Evolutionary conservation across 2,113 vertebrate genomes (phyloP), one percentile per base, ranked within the genome.

Genomic region (Calypte anna): DNA sequence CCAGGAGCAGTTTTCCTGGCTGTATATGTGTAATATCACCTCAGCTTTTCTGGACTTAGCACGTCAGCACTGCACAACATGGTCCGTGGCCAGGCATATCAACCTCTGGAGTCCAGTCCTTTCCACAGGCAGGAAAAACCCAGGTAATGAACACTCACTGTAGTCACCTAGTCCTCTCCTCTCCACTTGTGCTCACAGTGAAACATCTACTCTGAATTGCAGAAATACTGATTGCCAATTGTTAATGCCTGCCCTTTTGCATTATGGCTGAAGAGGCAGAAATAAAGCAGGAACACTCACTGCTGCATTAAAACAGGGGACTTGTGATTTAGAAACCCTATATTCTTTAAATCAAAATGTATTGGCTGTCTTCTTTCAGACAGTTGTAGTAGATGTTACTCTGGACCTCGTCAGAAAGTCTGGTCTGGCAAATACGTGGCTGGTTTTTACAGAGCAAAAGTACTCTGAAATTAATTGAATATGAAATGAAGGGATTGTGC

Each of bases 21-120:
- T 98, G 13, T 97, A 44, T n/a, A 44, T 98, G 67, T 98, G 98
- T 36, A 97, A 97, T 85, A 83, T 46, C 54, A 77, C 66, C 28
- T 98, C 98, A 30, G 53, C 96, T 0, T 97, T 89, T 50, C 68
- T 98, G 76, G 96, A 98, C 82, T 95, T 82, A 5, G 94, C 79
- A 73, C 92, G 94, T 43, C 76, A 54, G 9, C 38, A 2, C 7
- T 3, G 13, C 46, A 62, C 78, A 31, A n/a, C 8, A 1, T 98
- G 98, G 98, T 85, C 59, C 2, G 25, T 96, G 84, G 73, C n/a
- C 27, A 80, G 16, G 16, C 86, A 96, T 38, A 59, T 21, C 75
- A 78, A 22, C 63, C 51, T 79, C 23, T 89, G 91, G 93, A 81
- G 81, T 16, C 91, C 59, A 15, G 87, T 62, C 55, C 86, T 66